Percentiles rank a stretch among this genome's conserved stretches.
phyloP scores from a whole-genome alignment of 2,113 vertebrate genomes.

The Anser cygnoides region DNA sequence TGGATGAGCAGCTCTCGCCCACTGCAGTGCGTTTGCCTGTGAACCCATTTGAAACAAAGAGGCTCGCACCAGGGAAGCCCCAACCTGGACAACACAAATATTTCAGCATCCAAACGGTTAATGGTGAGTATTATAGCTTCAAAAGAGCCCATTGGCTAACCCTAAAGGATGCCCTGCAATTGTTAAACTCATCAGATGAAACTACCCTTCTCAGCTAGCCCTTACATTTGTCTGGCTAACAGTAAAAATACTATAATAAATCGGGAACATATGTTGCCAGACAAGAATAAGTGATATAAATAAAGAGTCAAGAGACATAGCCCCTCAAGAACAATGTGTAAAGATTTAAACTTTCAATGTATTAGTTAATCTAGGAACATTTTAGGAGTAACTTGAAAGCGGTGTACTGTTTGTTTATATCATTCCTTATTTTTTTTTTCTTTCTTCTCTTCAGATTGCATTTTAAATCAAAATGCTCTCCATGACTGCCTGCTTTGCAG shows the following conservation, averaged over 20 bases:
- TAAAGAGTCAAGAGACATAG: constrained; percentile 73
- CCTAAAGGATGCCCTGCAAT: constrained; percentile 80
- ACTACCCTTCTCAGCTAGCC: constrained; percentile 78
- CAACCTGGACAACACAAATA: constrained; percentile 52
- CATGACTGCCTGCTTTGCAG: constrained; percentile 77
- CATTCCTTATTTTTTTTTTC: constrained; percentile 56
- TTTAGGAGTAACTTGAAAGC: constrained; percentile 73
- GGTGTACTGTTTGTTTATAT: constrained; percentile 71
- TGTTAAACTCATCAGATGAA: constrained; percentile 82
- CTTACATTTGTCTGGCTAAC: constrained; percentile 78
- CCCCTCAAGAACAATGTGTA: constrained; percentile 75
- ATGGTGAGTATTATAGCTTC: constrained; percentile 75
- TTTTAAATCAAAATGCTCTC: constrained; percentile 79
- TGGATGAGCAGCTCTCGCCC: constrained; percentile 13
- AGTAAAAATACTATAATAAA: constrained; percentile 81
- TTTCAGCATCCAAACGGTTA: constrained; percentile 78
- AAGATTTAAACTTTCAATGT: constrained; percentile 76
- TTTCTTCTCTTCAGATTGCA: constrained; percentile 69
- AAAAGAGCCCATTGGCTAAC: constrained; percentile 79
- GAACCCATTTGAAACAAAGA: neutral
- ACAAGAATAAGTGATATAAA: constrained; percentile 78
- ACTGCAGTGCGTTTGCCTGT: neutral
- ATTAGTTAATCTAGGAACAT: constrained; percentile 71
- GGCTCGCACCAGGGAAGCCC: constrained; percentile 23
- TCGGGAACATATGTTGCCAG: constrained; percentile 78